Evolutionary conservation across 2,888 invertebrate species (phyloP).

Genomic region (Microctonus aethiopoides): DNA sequence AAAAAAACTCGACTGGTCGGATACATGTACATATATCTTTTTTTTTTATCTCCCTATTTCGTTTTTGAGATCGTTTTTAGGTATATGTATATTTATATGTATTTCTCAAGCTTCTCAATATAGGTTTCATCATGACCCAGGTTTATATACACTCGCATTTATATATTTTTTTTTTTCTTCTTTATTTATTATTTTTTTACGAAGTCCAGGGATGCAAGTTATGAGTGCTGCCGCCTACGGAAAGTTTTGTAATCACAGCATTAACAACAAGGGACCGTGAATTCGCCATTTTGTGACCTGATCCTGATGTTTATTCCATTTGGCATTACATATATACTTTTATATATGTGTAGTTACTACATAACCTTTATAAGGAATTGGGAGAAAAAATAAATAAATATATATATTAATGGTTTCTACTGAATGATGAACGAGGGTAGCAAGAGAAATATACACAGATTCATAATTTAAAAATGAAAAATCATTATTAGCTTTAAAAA

Average conservation of each 20-base stretch:
- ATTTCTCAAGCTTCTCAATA: slow-evolving; percentile 33
- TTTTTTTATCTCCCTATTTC: slow-evolving; percentile 24
- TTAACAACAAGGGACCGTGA: not conserved
- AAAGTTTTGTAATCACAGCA: slow-evolving; percentile 47
- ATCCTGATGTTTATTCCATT: not conserved
- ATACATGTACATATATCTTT: not conserved
- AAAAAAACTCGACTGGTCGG: slow-evolving; percentile 6
- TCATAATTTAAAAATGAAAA: not conserved
- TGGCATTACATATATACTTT: not conserved
- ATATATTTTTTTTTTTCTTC: slow-evolving; percentile 39
- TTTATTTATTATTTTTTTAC: slow-evolving; percentile 40
- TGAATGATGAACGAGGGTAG: not conserved
- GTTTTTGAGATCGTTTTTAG: slow-evolving; percentile 1
- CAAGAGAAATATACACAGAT: not conserved
- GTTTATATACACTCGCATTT: slow-evolving; percentile 18
- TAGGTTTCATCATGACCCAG: slow-evolving; percentile 34
- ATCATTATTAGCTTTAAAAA: not conserved
- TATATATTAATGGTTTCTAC: not conserved
- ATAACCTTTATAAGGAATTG: not conserved
- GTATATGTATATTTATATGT: slow-evolving; percentile 26
- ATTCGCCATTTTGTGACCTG: slow-evolving; percentile 1
- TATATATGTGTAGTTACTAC: too few species aligned
- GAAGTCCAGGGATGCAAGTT: slow-evolving; percentile 54
- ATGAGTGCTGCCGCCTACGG: slow-evolving; percentile 58
- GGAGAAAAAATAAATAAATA: not conserved